A percentile compares a stretch with the other conserved stretches of the same genome.
Evolutionary conservation across 2,797 vertebrate genomes (phyloP).

Genomic region (Danionella dracula): DNA sequence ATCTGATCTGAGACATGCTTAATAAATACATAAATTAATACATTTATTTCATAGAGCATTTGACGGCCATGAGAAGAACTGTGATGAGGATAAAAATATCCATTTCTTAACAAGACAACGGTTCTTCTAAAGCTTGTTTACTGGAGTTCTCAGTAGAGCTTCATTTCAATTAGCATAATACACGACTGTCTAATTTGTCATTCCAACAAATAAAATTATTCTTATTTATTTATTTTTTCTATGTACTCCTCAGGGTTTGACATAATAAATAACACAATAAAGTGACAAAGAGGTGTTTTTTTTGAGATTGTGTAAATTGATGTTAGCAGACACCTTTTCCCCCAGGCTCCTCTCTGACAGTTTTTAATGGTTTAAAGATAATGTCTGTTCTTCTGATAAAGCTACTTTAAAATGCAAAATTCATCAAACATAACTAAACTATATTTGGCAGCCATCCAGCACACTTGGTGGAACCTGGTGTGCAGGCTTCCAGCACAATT

Average conservation of each 20-base stretch:
- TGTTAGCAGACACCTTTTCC: slow-evolving; percentile 36
- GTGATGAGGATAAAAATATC: slow-evolving; percentile 36
- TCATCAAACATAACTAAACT: slow-evolving; percentile 20
- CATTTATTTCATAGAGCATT: slow-evolving; percentile 29
- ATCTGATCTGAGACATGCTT: not conserved
- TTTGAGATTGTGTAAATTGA: slow-evolving; percentile 29
- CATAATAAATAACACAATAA: slow-evolving; percentile 12
- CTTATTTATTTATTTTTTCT: not conserved
- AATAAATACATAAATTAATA: slow-evolving; percentile 35
- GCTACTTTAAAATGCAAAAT: slow-evolving; percentile 44
- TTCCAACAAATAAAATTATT: slow-evolving; percentile 12
- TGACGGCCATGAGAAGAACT: slow-evolving; percentile 18
- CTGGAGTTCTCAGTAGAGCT: slow-evolving; percentile 11
- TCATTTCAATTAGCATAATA: slow-evolving; percentile 35
- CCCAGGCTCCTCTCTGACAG: slow-evolving; percentile 44
- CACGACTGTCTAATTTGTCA: slow-evolving; percentile 23
- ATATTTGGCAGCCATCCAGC: slow-evolving; percentile 6
- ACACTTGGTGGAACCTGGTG: not conserved
- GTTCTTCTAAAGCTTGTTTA: slow-evolving; percentile 39
- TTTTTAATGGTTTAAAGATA: slow-evolving; percentile 51
- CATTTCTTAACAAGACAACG: slow-evolving; percentile 8
- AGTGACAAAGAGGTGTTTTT: slow-evolving; percentile 41
- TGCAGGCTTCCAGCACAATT: too few species aligned
- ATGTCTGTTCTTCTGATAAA: slow-evolving; percentile 59
- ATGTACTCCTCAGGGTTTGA: slow-evolving; percentile 6